Evolutionary conservation across 1,140 invertebrate species (phyloP), one percentile per base, ranked within the genome.

Genomic region (Steinernema feltiae): DNA sequence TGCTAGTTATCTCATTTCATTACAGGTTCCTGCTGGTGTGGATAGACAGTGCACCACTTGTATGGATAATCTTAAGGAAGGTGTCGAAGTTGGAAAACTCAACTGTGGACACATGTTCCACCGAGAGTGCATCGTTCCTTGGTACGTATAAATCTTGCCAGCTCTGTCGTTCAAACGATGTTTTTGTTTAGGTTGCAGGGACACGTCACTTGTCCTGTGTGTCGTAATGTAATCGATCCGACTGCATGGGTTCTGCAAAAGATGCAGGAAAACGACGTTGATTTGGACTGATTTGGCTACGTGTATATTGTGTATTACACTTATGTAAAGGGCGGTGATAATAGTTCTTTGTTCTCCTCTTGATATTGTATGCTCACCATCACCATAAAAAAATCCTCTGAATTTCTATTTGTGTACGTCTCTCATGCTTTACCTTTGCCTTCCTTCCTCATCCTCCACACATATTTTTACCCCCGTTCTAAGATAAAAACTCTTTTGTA

Each of bases 31-130:
- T 1, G 32, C 83, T 24, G 63, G n/a, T n/a, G n/a, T n/a, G n/a
- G 92, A 92, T 79, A 88, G 90, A 15, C 93, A 97, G 83, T 99
- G 96, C 88, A 94, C 94, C 1, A 93, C 98, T 2, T 99, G 95
- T 87, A 97, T 96, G 94, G 95, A 98, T 82, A 92, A 94, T 86
- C 95, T 95, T 86, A 88, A 89, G 81, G 82, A 93, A 81, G 90
- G 91, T 48, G 94, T 97, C 88, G 90, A 90, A 70, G 94, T 96
- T 7, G 91, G 92, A 79, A 91, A 92, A 83, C 88, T 98, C 84
- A 91, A 92, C 32, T 98, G 95, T 89, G 90, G 92, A 82, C 95
- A 98, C 88, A 89, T 94, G 69, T 98, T 94, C 89, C 95, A 98
- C 88, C 90, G 91, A 85, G 90, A 91, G 41, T 98, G 95, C 85